phyloP scores from a whole-genome alignment of 2,113 vertebrate species.

The Parus major region DNA sequence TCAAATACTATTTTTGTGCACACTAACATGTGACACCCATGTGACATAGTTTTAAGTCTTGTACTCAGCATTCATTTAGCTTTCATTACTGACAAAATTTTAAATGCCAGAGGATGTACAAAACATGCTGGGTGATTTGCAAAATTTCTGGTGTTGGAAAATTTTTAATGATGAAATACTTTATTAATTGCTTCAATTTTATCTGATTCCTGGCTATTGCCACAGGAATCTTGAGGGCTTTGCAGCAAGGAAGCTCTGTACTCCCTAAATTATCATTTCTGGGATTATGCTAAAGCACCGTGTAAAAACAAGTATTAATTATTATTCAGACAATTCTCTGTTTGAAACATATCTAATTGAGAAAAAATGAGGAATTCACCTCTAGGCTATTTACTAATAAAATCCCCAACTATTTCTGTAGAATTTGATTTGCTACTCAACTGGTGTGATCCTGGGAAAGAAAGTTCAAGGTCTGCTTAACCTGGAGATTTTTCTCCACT shows the following conservation, averaged over 20 bases:
- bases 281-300: not conserved
- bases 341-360: not conserved
- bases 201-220: constrained; percentile 11
- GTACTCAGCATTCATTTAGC: not conserved
- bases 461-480: not conserved
- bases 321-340: not conserved
- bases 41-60: not conserved
- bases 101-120: not conserved
- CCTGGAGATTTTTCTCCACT: not conserved
- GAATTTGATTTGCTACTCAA: not conserved
- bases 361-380: not conserved
- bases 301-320: not conserved
- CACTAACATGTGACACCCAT: not conserved
- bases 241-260: not conserved
- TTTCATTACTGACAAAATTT: constrained; percentile 16
- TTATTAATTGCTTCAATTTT: constrained; percentile 20
- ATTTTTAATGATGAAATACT: not conserved
- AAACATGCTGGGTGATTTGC: constrained; percentile 11
- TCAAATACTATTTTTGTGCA: not conserved
- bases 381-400: not conserved
- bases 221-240: not conserved
- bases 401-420: not conserved
- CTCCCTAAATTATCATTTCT: not conserved
- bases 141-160: constrained; percentile 1
- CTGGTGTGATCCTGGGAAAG: not conserved